phyloP scores from a whole-genome alignment of 2,113 vertebrate genomes.

The Tor tambroides region DNA sequence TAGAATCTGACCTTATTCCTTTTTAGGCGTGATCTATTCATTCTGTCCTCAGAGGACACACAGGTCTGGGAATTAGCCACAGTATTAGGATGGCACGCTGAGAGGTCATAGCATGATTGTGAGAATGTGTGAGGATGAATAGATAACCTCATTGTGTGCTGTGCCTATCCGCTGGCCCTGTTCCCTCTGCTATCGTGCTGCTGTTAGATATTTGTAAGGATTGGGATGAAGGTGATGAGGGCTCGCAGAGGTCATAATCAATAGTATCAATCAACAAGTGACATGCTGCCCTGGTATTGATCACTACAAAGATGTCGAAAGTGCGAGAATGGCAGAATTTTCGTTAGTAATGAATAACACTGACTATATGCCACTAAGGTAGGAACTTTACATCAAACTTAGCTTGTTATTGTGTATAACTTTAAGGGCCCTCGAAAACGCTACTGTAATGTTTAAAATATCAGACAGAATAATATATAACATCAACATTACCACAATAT shows the following conservation, averaged over 20 bases:
- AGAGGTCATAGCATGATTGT: constrained; percentile 40
- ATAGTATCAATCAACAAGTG: constrained; percentile 71
- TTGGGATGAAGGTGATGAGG: constrained; percentile 62
- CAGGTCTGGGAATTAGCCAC: constrained; percentile 22
- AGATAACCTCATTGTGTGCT: constrained; percentile 48
- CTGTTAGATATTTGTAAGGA: constrained; percentile 73
- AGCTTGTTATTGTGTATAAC: neutral
- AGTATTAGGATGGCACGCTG: constrained; percentile 33
- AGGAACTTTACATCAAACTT: neutral
- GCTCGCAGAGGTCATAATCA: constrained; percentile 64
- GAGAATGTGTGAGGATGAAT: constrained; percentile 47
- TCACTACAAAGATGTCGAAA: constrained; percentile 32
- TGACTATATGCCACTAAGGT: neutral
- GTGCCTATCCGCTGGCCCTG: constrained; percentile 47
- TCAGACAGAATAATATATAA: neutral
- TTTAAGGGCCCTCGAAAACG: neutral
- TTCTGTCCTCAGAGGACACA: constrained; percentile 3
- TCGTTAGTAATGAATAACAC: neutral
- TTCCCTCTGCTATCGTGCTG: constrained; percentile 62
- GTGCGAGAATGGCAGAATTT: neutral
- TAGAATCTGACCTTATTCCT: neutral
- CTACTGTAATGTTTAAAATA: neutral
- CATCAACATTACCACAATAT: neutral
- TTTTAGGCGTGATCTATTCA: neutral
- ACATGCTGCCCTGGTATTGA: constrained; percentile 71